A percentile compares a stretch with the other conserved stretches of the same genome.
These are phyloP conservation scores for Leptoteleia sp. DNA, from an alignment of 1,140 invertebrate genomes.

Conservation along the genomic window DNA sequence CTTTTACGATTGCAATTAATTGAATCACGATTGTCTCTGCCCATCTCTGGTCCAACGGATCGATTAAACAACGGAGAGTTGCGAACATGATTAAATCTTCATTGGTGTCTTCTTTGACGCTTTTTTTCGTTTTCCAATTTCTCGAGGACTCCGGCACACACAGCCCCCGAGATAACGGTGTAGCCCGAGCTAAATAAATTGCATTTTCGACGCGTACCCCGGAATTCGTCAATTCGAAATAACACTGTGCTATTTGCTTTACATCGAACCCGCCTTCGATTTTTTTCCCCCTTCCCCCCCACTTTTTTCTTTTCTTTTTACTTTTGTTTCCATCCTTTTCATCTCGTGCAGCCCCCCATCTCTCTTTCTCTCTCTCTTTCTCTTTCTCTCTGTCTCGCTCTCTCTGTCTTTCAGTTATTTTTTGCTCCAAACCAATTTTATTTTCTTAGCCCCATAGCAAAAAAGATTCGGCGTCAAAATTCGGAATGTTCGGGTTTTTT, in stretches of 20 bases:
- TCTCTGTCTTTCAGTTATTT: conserved; percentile 1
- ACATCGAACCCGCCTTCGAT: conserved; percentile 27
- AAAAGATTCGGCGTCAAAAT: conserved; percentile 6
- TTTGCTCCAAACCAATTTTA: not conserved
- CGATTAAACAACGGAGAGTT: conserved; percentile 42
- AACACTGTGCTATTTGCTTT: conserved; percentile 49
- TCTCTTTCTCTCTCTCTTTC: conserved; percentile 1
- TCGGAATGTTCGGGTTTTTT: not conserved
- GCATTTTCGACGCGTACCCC: conserved; percentile 34
- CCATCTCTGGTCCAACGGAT: conserved; percentile 53
- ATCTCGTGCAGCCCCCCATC: no score
- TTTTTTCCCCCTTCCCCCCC: no score
- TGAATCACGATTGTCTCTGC: conserved; percentile 47
- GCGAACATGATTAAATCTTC: conserved; percentile 51
- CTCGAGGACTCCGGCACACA: conserved; percentile 39
- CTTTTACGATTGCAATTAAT: conserved; percentile 40
- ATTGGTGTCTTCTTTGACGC: conserved; percentile 49
- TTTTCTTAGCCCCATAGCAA: not conserved
- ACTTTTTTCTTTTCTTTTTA: conserved; percentile 13
- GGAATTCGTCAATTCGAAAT: conserved; percentile 44
- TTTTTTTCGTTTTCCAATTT: conserved; percentile 53
- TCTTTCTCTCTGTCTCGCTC: not conserved
- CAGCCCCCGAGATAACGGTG: conserved; percentile 43
- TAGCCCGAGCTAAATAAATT: conserved; percentile 46
- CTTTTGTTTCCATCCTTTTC: conserved; percentile 15